Percentiles rank a stretch among this genome's conserved stretches.
phyloP scores from a whole-genome alignment of 2,888 invertebrate genomes.

The Magallana nippona region DNA sequence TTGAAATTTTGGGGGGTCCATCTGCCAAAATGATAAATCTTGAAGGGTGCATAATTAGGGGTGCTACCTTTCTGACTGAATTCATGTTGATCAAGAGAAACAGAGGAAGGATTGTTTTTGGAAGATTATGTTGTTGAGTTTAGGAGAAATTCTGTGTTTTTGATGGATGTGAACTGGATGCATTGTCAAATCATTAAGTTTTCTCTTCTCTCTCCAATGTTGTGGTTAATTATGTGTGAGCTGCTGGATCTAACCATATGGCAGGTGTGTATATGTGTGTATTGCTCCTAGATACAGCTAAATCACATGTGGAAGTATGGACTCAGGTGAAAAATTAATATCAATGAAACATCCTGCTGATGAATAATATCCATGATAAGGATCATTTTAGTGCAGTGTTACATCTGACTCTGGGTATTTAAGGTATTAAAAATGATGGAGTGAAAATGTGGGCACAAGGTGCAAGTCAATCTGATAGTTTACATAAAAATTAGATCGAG shows the following conservation, averaged over 20 bases:
- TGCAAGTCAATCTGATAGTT: background rate
- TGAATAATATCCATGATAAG: background rate
- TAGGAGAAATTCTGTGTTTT: background rate
- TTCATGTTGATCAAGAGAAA: background rate
- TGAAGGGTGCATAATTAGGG: background rate
- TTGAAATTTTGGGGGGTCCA: background rate
- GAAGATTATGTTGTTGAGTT: background rate
- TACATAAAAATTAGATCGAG: too few relatives aligned
- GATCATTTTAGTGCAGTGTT: conserved; percentile 27
- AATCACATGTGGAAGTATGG: background rate
- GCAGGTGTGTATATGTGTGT: conserved; percentile 10
- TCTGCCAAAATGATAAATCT: background rate
- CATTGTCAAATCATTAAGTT: background rate
- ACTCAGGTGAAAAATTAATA: conserved; percentile 1
- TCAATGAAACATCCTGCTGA: background rate
- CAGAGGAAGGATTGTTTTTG: background rate
- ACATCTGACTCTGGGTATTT: background rate
- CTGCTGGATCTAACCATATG: background rate
- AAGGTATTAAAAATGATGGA: conserved; percentile 2
- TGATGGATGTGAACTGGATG: conserved; percentile 5
- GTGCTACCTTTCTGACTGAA: background rate
- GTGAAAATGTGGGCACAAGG: background rate
- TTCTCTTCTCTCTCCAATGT: background rate
- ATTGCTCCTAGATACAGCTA: background rate
- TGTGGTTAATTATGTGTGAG: background rate